Conservation (phyloP, 1,140 invertebrate genomes). For the Drosophila orosa region DNA sequence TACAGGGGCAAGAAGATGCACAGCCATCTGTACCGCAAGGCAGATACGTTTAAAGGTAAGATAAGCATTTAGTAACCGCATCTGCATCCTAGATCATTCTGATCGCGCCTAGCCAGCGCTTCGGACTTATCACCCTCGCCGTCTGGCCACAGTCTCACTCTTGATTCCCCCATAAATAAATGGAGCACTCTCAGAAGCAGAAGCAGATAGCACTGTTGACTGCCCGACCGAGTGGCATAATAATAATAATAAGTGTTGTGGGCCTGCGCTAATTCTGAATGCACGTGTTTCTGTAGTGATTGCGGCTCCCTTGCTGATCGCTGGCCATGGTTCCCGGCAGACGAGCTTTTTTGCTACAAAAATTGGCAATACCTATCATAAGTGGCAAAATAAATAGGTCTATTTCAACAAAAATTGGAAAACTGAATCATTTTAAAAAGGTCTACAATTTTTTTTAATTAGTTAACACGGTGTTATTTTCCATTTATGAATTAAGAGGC, state of each 20-base stretch:
- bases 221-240: constrained; percentile 31
- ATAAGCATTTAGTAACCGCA: neutral
- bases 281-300: constrained; percentile 48
- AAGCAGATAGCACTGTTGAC: constrained; percentile 32
- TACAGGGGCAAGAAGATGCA: constrained; percentile 91
- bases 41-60: constrained; percentile 87
- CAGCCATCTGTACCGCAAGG: constrained; percentile 94
- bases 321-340: neutral
- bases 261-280: constrained; percentile 4
- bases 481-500: too few relatives aligned
- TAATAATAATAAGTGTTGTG: constrained; percentile 28
- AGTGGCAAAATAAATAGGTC: too few relatives aligned
- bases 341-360: too few relatives aligned
- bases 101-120: constrained; percentile 4
- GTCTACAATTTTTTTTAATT: too few relatives aligned
- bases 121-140: constrained; percentile 8
- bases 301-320: neutral
- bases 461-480: too few relatives aligned
- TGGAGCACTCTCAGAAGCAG: constrained; percentile 11
- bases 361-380: too few relatives aligned
- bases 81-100: neutral
- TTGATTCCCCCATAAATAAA: constrained; percentile 48
- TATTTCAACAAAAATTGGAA: too few relatives aligned
- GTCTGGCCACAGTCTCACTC: constrained; percentile 35
- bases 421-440: too few relatives aligned